These are phyloP conservation scores for Palaemon carinicauda DNA, from an alignment of 1,140 invertebrate genomes.

Conservation along the genomic window DNA sequence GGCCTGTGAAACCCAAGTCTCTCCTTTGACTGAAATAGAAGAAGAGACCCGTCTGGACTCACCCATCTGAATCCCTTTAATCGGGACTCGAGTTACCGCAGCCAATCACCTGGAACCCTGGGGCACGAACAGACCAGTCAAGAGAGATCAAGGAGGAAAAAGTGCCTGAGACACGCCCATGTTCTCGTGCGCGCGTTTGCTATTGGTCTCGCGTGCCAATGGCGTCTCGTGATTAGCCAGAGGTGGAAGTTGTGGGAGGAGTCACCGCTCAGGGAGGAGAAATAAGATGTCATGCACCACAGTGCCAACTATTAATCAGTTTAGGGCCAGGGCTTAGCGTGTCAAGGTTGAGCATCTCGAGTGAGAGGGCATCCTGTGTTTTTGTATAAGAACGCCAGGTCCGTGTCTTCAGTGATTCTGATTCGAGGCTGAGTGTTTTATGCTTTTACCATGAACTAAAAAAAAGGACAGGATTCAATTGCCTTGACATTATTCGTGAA, in stretches of 20 bases:
- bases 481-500: too few species aligned
- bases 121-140: background rate
- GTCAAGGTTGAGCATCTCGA: background rate
- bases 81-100: slow-evolving; percentile 15
- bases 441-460: too few species aligned
- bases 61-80: slow-evolving; percentile 35
- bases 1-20: background rate
- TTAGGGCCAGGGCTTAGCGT: slow-evolving; percentile 9
- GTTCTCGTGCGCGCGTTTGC: background rate
- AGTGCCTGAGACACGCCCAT: background rate
- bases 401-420: too few species aligned
- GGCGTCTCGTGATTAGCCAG: background rate
- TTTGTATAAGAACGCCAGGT: too few species aligned
- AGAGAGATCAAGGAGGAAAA: background rate
- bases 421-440: too few species aligned
- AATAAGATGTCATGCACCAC: background rate
- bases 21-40: slow-evolving; percentile 22
- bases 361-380: slow-evolving; percentile 3
- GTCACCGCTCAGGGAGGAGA: background rate
- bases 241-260: background rate
- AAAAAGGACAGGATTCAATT: too few species aligned
- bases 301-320: slow-evolving; percentile 49
- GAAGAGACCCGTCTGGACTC: background rate
- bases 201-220: slow-evolving; percentile 27
- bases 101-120: slow-evolving; percentile 23